Evolutionary conservation across 1,140 invertebrate genomes (phyloP).

Genomic region (Drosophila mayri): DNA sequence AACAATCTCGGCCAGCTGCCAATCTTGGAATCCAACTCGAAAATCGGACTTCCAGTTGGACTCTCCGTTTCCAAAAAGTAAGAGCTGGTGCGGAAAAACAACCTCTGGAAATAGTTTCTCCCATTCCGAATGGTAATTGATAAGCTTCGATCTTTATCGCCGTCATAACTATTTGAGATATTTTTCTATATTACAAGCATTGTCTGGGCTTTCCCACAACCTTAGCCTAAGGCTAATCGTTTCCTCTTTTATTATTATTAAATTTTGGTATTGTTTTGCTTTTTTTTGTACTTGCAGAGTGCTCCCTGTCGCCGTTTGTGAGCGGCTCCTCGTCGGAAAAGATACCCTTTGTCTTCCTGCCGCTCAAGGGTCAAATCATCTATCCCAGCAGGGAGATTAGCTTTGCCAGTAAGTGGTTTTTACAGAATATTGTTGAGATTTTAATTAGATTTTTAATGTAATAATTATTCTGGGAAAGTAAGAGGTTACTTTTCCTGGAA

Average conservation of each 20-base stretch:
- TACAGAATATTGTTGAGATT: not conserved
- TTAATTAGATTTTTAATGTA: not conserved
- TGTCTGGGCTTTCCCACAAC: slow-evolving; percentile 60
- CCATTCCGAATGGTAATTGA: slow-evolving; percentile 46
- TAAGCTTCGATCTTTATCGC: slow-evolving; percentile 61
- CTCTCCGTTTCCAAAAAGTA: slow-evolving; percentile 55
- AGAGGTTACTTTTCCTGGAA: not conserved
- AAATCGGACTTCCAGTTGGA: slow-evolving; percentile 18
- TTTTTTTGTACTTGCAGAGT: slow-evolving; percentile 87
- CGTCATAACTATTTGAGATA: not conserved
- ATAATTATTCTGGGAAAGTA: slow-evolving; percentile 6
- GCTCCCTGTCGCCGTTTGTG: slow-evolving; percentile 92
- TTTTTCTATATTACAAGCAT: not conserved
- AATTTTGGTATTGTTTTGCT: slow-evolving; percentile 9
- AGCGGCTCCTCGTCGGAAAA: slow-evolving; percentile 90
- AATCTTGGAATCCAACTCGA: slow-evolving; percentile 29
- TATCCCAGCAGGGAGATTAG: slow-evolving; percentile 94
- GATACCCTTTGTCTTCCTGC: slow-evolving; percentile 94
- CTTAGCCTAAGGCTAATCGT: slow-evolving; percentile 19
- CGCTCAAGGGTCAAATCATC: slow-evolving; percentile 93
- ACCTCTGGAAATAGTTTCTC: slow-evolving; percentile 38
- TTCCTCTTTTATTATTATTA: slow-evolving; percentile 12
- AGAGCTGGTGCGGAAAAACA: slow-evolving; percentile 63
- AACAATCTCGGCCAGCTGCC: slow-evolving; percentile 40
- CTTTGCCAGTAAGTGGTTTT: slow-evolving; percentile 89